These are phyloP conservation scores for Hoplostethus atlanticus DNA, from an alignment of 2,797 vertebrate genomes.

Conservation along the genomic window DNA sequence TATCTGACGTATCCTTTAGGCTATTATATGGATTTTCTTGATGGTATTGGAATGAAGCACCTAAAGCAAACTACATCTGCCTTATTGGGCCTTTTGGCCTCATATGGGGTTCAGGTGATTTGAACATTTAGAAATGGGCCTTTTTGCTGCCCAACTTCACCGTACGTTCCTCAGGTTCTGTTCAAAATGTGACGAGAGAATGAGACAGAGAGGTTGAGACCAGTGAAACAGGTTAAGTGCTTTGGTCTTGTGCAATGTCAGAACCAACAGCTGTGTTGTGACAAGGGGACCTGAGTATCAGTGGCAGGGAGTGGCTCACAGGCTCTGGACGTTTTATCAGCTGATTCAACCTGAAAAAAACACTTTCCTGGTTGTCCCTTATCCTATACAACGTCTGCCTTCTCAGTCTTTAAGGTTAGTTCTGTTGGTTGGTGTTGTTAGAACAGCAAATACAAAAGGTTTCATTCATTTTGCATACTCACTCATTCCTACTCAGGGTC, in stretches of 20 bases:
- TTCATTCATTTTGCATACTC: too few species aligned
- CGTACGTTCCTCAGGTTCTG: background rate
- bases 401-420: background rate
- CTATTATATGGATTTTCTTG: constrained; percentile 2
- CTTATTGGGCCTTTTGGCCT: background rate
- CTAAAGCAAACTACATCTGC: constrained; percentile 5
- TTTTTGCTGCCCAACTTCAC: background rate
- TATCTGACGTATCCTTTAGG: constrained; percentile 4
- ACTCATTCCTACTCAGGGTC: too few species aligned
- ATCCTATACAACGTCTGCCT: background rate
- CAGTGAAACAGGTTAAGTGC: background rate
- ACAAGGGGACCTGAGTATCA: constrained; percentile 12
- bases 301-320: background rate
- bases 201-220: constrained; percentile 2
- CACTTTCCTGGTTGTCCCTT: too few species aligned
- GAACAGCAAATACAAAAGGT: too few species aligned
- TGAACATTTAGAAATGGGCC: background rate
- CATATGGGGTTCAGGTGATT: too few species aligned
- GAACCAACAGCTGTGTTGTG: constrained; percentile 17
- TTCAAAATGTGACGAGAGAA: constrained; percentile 6
- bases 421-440: too few species aligned
- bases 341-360: background rate
- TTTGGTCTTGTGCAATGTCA: constrained; percentile 13
- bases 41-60: constrained; percentile 7
- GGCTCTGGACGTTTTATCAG: background rate